Evolutionary conservation across 2,797 vertebrate genomes (phyloP).

Genomic region (Adrianichthys oophorus): DNA sequence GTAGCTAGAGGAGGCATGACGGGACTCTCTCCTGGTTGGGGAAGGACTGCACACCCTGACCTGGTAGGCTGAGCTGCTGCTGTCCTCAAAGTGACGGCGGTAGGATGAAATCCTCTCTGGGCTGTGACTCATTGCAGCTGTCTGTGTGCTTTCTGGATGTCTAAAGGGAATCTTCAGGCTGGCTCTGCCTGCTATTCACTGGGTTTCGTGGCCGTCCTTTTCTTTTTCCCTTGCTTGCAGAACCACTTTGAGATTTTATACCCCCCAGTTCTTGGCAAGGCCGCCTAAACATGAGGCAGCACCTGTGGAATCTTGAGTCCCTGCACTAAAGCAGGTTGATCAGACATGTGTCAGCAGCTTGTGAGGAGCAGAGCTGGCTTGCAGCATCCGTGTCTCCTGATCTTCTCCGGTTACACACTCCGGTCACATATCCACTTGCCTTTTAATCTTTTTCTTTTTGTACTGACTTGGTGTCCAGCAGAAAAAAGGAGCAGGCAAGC

Average conservation of each 20-base stretch:
- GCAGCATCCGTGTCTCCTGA: conserved; percentile 18
- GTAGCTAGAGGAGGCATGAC: conserved; percentile 62
- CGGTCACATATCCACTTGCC: too few species aligned
- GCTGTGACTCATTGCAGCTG: conserved; percentile 73
- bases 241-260: conserved; percentile 67
- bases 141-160: conserved; percentile 15
- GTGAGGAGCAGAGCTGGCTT: conserved; percentile 54
- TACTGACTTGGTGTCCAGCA: conserved; percentile 13
- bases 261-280: conserved; percentile 12
- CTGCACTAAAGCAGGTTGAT: conserved; percentile 53
- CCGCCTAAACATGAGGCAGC: conserved; percentile 54
- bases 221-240: conserved; percentile 10
- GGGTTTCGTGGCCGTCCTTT: conserved; percentile 18
- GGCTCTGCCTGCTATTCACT: conserved; percentile 10
- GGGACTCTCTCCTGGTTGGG: conserved; percentile 61
- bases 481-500: conserved; percentile 17
- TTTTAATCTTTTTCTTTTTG: too few species aligned
- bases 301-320: conserved; percentile 76
- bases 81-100: conserved; percentile 77
- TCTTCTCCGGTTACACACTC: too few species aligned
- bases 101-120: conserved; percentile 81
- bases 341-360: conserved; percentile 72
- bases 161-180: conserved; percentile 13
- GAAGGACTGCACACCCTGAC: conserved; percentile 80
- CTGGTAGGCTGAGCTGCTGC: conserved; percentile 66